phyloP scores from a whole-genome alignment of 1,140 invertebrate species.

The Sycophaga agraensis region DNA sequence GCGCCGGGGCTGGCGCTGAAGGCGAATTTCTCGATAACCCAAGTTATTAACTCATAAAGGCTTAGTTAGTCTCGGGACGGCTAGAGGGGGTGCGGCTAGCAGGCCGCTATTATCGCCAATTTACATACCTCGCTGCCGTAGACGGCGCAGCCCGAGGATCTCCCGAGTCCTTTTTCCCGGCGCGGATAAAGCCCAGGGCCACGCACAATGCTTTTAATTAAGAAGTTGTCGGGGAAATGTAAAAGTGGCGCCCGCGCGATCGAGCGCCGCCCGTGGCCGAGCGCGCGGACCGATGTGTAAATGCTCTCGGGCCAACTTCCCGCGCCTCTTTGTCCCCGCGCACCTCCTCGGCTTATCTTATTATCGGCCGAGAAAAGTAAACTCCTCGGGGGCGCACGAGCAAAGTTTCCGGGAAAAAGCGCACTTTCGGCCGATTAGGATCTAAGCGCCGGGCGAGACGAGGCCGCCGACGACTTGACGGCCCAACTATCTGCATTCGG shows the following conservation, averaged over 20 bases:
- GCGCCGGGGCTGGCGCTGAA: conserved; percentile 30
- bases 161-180: not conserved
- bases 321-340: conserved; percentile 11
- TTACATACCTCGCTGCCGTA: conserved; percentile 45
- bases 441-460: too few relatives aligned
- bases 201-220: conserved; percentile 54
- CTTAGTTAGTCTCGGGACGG: conserved; percentile 45
- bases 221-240: conserved; percentile 50
- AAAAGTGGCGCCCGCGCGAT: too few relatives aligned
- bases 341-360: conserved; percentile 6
- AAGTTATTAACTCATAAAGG: conserved; percentile 58
- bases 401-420: too few relatives aligned
- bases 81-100: conserved; percentile 32
- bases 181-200: conserved; percentile 44
- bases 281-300: too few relatives aligned
- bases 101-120: conserved; percentile 54
- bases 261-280: too few relatives aligned
- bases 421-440: too few relatives aligned
- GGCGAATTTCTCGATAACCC: conserved; percentile 54
- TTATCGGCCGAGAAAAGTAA: not conserved
- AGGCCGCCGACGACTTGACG: too few relatives aligned
- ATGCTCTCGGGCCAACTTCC: too few relatives aligned
- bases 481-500: too few relatives aligned
- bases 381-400: not conserved
- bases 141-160: conserved; percentile 26